Percentiles rank a stretch among this genome's conserved stretches.
phyloP scores from a whole-genome alignment of 92 coral and sea anemone genomes.

The Phymanthus crucifer region DNA sequence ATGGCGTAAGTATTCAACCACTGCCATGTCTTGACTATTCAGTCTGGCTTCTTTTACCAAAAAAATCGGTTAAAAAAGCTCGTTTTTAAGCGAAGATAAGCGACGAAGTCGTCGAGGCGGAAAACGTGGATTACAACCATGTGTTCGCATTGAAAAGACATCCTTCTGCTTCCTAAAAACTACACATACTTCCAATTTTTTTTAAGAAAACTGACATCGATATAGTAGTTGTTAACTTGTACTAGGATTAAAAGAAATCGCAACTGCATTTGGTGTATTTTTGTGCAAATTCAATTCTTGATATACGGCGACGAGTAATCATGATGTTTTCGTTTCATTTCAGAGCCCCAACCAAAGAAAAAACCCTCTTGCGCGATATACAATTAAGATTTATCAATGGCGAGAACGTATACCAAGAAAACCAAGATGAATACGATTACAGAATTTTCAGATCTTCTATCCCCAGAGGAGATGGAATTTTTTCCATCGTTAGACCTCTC shows the following conservation, averaged over 20 bases:
- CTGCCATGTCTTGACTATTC: background rate
- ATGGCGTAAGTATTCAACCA: conserved; percentile 79
- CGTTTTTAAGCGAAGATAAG: conserved; percentile 7
- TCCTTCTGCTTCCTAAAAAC: background rate
- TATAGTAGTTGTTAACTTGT: background rate
- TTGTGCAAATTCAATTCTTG: background rate
- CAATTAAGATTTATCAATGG: conserved; percentile 46
- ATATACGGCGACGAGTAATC: conserved; percentile 2
- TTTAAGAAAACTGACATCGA: background rate
- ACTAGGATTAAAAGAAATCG: background rate
- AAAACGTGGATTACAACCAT: conserved; percentile 11
- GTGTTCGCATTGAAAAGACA: conserved; percentile 14
- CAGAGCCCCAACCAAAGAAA: conserved; percentile 25
- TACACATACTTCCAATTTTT: background rate
- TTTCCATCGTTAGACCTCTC: conserved; percentile 45
- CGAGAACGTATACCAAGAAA: conserved; percentile 76
- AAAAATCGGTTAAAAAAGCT: conserved; percentile 3
- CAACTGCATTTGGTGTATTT: background rate
- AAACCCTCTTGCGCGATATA: conserved; percentile 15
- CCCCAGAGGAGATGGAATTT: conserved; percentile 78
- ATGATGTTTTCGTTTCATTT: background rate
- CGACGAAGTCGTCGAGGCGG: conserved; percentile 4
- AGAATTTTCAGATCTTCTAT: conserved; percentile 53
- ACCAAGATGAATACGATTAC: conserved; percentile 64
- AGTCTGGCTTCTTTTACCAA: background rate